These are phyloP conservation scores for Odontocolon sp. DNA, from an alignment of 2,888 invertebrate genomes.

Conservation along the genomic window DNA sequence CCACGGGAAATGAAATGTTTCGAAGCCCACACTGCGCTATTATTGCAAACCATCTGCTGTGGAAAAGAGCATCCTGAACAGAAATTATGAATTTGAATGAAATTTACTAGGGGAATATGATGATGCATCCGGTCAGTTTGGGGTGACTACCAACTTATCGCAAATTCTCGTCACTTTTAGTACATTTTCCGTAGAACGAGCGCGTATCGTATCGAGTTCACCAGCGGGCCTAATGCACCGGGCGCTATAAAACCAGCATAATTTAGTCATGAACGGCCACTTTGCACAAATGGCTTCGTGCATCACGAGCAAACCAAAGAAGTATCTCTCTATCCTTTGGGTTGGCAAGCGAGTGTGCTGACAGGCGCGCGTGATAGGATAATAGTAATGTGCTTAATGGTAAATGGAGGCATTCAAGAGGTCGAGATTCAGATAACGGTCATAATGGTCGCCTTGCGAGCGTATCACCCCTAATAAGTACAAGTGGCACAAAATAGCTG, in stretches of 20 bases:
- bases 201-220: slow-evolving; percentile 64
- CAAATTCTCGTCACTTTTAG: neutral
- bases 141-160: neutral
- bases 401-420: slow-evolving; percentile 80
- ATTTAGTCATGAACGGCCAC: slow-evolving; percentile 81
- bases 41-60: neutral
- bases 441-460: slow-evolving; percentile 78
- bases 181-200: slow-evolving; percentile 34
- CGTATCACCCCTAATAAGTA: slow-evolving; percentile 80
- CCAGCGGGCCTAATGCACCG: slow-evolving; percentile 64
- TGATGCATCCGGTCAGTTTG: neutral
- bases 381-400: slow-evolving; percentile 81
- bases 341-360: slow-evolving; percentile 64
- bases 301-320: slow-evolving; percentile 71
- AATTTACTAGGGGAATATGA: neutral
- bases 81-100: neutral
- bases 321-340: slow-evolving; percentile 42
- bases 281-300: slow-evolving; percentile 80
- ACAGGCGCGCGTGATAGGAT: slow-evolving; percentile 78
- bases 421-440: slow-evolving; percentile 80
- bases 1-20: slow-evolving; percentile 28
- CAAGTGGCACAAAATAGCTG: slow-evolving; percentile 81
- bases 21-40: neutral
- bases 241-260: slow-evolving; percentile 79
- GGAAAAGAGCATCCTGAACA: slow-evolving; percentile 11